Percentiles rank a stretch among this genome's conserved stretches.
phyloP scores from a whole-genome alignment of 2,113 vertebrate genomes.

The Ailurus styani region DNA sequence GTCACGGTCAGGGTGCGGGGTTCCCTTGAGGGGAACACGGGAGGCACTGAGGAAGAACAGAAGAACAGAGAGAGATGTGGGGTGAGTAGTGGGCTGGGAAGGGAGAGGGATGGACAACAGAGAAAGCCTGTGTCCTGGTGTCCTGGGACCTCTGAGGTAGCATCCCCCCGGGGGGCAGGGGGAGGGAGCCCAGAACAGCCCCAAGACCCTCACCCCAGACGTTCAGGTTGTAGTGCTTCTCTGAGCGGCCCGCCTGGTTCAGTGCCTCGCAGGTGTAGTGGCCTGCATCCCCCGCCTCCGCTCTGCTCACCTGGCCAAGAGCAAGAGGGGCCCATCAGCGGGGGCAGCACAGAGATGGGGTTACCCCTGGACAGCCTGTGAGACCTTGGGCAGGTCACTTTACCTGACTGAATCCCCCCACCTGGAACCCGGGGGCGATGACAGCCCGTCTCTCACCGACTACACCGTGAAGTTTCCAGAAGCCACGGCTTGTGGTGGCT shows the following conservation, averaged over 20 bases:
- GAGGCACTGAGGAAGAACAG: conserved; percentile 72
- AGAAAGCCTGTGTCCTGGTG: neutral
- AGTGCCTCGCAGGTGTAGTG: conserved; percentile 76
- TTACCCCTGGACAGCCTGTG: conserved; percentile 22
- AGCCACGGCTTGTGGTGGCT: neutral
- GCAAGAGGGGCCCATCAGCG: neutral
- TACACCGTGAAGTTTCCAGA: neutral
- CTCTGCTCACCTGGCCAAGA: conserved; percentile 75
- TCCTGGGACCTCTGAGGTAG: neutral
- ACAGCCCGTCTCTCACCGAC: fast-evolving
- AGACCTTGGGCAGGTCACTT: fast-evolving
- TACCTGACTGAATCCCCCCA: conserved; percentile 66
- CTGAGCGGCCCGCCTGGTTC: conserved; percentile 54
- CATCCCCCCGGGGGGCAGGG: neutral
- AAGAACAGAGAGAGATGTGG: neutral
- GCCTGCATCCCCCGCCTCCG: conserved; percentile 45
- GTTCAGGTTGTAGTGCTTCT: conserved; percentile 74
- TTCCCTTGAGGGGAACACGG: conserved; percentile 61
- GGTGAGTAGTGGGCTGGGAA: neutral
- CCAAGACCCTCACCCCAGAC: conserved; percentile 79
- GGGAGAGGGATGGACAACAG: fast-evolving
- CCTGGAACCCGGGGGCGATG: neutral
- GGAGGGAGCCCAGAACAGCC: neutral
- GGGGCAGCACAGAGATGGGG: neutral
- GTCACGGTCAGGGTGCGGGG: neutral